A percentile compares a stretch with the other conserved stretches of the same genome.
Evolutionary conservation across 2,113 vertebrate genomes (phyloP).

Genomic region (Rana temporaria): DNA sequence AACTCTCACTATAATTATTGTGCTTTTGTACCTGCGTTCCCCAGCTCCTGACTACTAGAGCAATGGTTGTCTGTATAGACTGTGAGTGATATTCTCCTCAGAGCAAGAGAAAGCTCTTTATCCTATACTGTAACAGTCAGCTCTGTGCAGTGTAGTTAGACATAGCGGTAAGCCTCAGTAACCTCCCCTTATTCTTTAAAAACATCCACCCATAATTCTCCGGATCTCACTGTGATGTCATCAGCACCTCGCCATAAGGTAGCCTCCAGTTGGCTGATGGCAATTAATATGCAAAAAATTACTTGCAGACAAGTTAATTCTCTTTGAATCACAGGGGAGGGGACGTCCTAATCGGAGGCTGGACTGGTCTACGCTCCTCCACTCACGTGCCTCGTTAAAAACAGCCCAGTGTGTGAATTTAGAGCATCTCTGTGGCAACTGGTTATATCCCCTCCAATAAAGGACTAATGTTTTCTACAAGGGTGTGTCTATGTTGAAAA

Average conservation of each 20-base stretch:
- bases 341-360: neutral
- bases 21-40: conserved; percentile 80
- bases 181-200: conserved; percentile 9
- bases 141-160: conserved; percentile 4
- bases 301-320: neutral
- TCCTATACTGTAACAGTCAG: conserved; percentile 32
- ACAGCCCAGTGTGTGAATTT: conserved; percentile 51
- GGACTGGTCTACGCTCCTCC: conserved; percentile 18
- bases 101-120: conserved; percentile 13
- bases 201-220: neutral
- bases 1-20: conserved; percentile 77
- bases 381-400: conserved; percentile 34
- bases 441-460: conserved; percentile 37
- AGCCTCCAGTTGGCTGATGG: conserved; percentile 48
- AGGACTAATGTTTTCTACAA: conserved; percentile 45
- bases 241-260: conserved; percentile 27
- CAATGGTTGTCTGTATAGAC: conserved; percentile 10
- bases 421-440: conserved; percentile 36
- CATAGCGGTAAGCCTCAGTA: neutral
- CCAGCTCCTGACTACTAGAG: conserved; percentile 78
- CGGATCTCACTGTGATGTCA: conserved; percentile 57
- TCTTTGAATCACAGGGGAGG: conserved; percentile 32
- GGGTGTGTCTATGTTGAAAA: neutral
- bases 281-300: conserved; percentile 50
- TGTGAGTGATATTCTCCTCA: neutral